A percentile compares a stretch with the other conserved stretches of the same genome.
These are phyloP conservation scores for Pipistrellus kuhlii DNA, from an alignment of 2,797 vertebrate genomes.

Conservation along the genomic window DNA sequence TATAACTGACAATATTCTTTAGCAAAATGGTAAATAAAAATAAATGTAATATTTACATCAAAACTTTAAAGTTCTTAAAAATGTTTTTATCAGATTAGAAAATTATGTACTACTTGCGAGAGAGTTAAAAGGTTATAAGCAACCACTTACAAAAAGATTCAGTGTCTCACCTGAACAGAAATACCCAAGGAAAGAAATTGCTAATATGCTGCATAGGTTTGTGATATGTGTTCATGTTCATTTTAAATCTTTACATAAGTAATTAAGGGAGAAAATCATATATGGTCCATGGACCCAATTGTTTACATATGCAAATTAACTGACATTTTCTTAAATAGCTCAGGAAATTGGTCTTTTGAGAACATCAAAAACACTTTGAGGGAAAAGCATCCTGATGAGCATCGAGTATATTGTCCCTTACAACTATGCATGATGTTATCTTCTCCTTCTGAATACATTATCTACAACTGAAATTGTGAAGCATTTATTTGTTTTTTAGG, in stretches of 20 bases:
- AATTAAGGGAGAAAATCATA: slow-evolving; percentile 59
- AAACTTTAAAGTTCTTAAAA: slow-evolving; percentile 13
- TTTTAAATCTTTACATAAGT: slow-evolving; percentile 58
- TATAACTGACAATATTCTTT: slow-evolving; percentile 18
- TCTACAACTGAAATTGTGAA: slow-evolving; percentile 50
- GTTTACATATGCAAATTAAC: slow-evolving; percentile 49
- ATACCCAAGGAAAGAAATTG: neutral
- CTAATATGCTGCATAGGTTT: slow-evolving; percentile 22
- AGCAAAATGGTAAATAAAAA: slow-evolving; percentile 7
- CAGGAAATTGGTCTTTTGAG: slow-evolving; percentile 58
- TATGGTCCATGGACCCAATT: neutral
- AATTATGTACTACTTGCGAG: slow-evolving; percentile 4
- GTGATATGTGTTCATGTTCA: neutral
- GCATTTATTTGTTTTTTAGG: slow-evolving; percentile 58
- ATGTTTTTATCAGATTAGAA: neutral
- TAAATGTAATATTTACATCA: neutral
- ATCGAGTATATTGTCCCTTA: slow-evolving; percentile 58
- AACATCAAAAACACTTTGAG: slow-evolving; percentile 62
- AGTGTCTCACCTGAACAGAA: neutral
- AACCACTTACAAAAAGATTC: slow-evolving; percentile 11
- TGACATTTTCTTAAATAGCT: slow-evolving; percentile 52
- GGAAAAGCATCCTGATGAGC: slow-evolving; percentile 33
- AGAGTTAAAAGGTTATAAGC: neutral
- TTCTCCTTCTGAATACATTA: slow-evolving; percentile 64
- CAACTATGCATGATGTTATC: slow-evolving; percentile 40